A percentile compares a stretch with the other conserved stretches of the same genome.
Evolutionary conservation across 2,888 invertebrate genomes (phyloP).

Genomic region (Ypsolopha sequella): DNA sequence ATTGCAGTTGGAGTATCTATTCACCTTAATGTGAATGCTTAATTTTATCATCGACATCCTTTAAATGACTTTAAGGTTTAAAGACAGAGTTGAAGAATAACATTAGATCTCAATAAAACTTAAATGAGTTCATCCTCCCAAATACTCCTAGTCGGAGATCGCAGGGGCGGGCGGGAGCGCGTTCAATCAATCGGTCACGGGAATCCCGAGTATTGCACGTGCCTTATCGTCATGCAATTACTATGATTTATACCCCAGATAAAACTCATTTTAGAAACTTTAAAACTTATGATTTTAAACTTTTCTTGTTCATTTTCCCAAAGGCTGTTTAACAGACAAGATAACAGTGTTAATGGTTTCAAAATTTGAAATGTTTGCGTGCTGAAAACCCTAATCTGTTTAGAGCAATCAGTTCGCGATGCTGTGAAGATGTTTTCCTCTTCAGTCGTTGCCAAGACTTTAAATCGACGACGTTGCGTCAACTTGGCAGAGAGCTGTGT

Average conservation of each 20-base stretch:
- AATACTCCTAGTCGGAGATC: not conserved
- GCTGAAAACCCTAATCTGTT: no score
- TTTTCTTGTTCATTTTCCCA: not conserved
- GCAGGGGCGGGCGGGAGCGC: not conserved
- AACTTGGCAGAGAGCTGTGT: constrained; percentile 49
- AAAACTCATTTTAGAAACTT: not conserved
- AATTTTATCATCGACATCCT: no score
- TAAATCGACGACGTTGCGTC: constrained; percentile 25
- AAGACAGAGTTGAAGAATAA: no score
- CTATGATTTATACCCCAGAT: constrained; percentile 1
- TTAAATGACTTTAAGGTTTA: no score
- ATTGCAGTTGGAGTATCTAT: no score
- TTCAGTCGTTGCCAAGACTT: constrained; percentile 44
- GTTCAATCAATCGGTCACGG: constrained; percentile 3
- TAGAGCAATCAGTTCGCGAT: constrained; percentile 1
- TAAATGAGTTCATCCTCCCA: not conserved
- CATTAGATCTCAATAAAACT: no score
- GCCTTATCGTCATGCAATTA: constrained; percentile 5
- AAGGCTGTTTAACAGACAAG: not conserved
- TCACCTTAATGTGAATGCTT: no score
- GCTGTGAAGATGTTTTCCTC: not conserved
- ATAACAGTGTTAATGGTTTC: no score
- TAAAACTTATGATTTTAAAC: not conserved
- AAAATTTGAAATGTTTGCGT: no score
- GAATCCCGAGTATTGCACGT: not conserved